Percentiles rank a stretch among this genome's conserved stretches.
These are phyloP conservation scores for Dryobotodes eremita DNA, from an alignment of 2,888 invertebrate genomes.

Conservation along the genomic window DNA sequence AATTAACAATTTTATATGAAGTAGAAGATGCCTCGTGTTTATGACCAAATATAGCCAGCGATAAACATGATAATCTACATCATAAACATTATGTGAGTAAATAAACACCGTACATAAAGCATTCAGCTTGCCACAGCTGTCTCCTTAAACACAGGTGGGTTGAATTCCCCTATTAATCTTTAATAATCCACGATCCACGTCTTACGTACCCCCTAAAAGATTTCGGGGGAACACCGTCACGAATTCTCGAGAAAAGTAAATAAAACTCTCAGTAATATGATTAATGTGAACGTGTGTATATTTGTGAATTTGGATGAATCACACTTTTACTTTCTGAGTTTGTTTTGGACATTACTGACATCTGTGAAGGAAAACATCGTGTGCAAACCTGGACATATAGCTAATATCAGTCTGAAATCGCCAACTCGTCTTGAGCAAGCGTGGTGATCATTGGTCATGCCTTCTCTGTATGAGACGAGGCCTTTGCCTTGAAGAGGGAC, in stretches of 20 bases:
- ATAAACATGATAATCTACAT: not conserved
- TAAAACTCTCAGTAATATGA: no score
- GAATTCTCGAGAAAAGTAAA: not conserved
- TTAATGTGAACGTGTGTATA: not conserved
- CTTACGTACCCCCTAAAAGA: slow-evolving; percentile 17
- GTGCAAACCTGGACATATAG: no score
- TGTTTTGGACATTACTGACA: no score
- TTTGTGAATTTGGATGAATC: not conserved
- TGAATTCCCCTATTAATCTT: slow-evolving; percentile 21
- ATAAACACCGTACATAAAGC: slow-evolving; percentile 14
- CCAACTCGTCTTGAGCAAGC: no score
- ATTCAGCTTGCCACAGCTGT: slow-evolving; percentile 27
- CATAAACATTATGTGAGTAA: not conserved
- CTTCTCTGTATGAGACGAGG: no score
- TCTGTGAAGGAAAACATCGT: no score
- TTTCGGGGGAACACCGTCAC: not conserved
- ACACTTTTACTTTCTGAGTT: no score
- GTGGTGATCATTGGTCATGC: no score
- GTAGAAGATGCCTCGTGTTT: not conserved
- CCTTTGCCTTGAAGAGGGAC: no score
- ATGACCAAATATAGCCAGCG: not conserved
- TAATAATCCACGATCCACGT: slow-evolving; percentile 15
- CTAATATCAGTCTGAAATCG: no score
- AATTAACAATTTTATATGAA: not conserved
- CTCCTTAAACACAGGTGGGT: slow-evolving; percentile 17